Percentiles rank a stretch among this genome's conserved stretches.
phyloP scores from a whole-genome alignment of 2,888 invertebrate species.

The Platynereis dumerilii region DNA sequence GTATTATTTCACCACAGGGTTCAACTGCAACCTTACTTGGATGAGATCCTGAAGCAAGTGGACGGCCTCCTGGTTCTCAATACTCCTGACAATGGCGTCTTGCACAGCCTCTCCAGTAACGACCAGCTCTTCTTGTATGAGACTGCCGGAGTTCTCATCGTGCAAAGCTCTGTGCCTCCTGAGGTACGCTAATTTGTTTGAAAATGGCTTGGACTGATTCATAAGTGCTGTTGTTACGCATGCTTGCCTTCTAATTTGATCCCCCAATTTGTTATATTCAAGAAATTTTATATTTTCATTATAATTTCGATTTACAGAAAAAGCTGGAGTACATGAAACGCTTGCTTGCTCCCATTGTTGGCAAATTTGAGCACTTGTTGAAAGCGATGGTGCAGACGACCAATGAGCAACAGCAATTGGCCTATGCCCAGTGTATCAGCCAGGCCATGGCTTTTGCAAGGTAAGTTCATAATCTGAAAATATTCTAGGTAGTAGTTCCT shows the following conservation, averaged over 20 bases:
- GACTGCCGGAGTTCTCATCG: conserved; percentile 68
- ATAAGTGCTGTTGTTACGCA: too few species aligned
- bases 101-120: conserved; percentile 64
- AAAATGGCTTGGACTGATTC: too few species aligned
- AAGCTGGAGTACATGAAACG: conserved; percentile 64
- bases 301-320: conserved; percentile 62
- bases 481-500: too few species aligned
- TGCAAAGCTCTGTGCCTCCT: conserved; percentile 65
- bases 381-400: conserved; percentile 57
- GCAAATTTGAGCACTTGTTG: conserved; percentile 62
- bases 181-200: conserved; percentile 64
- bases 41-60: conserved; percentile 66
- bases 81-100: conserved; percentile 60
- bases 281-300: too few species aligned
- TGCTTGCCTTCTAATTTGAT: too few species aligned
- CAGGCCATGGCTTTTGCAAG: conserved; percentile 67
- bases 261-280: too few species aligned
- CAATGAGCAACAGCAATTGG: conserved; percentile 55
- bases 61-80: conserved; percentile 66
- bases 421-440: conserved; percentile 63
- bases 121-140: conserved; percentile 70
- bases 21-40: conserved; percentile 64
- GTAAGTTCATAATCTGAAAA: too few species aligned
- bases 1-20: too few species aligned
- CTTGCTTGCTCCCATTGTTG: conserved; percentile 65